phyloP scores from a whole-genome alignment of 2,113 vertebrate species.

The Pachyramphus minor region DNA sequence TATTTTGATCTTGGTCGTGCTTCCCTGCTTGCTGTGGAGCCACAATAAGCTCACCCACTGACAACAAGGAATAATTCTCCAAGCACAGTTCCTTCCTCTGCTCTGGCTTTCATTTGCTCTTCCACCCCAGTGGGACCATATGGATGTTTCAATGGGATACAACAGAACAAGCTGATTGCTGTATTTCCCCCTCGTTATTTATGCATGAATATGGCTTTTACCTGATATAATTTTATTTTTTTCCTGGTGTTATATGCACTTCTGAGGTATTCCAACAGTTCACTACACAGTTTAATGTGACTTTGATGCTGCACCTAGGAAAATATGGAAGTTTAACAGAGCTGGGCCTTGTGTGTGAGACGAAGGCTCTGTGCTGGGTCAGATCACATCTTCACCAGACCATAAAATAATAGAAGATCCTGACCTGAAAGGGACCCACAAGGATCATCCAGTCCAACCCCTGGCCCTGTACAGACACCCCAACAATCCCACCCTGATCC shows the following conservation, averaged over 20 bases:
- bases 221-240: background rate
- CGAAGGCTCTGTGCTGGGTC: background rate
- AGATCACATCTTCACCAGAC: background rate
- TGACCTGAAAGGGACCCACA: background rate
- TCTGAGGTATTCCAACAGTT: background rate
- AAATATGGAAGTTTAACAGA: background rate
- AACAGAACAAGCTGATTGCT: background rate
- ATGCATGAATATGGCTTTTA: background rate
- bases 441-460: background rate
- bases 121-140: background rate
- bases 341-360: background rate
- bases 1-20: background rate
- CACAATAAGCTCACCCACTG: background rate
- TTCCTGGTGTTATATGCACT: background rate
- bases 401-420: background rate
- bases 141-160: background rate
- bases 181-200: background rate
- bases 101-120: background rate
- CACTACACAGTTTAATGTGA: background rate
- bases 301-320: background rate
- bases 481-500: background rate
- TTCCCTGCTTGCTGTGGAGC: background rate
- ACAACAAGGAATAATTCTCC: background rate
- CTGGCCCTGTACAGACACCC: background rate
- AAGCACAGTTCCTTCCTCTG: background rate